These are phyloP conservation scores for Aphis craccivora DNA, from an alignment of 1,140 invertebrate genomes.

Conservation along the genomic window DNA sequence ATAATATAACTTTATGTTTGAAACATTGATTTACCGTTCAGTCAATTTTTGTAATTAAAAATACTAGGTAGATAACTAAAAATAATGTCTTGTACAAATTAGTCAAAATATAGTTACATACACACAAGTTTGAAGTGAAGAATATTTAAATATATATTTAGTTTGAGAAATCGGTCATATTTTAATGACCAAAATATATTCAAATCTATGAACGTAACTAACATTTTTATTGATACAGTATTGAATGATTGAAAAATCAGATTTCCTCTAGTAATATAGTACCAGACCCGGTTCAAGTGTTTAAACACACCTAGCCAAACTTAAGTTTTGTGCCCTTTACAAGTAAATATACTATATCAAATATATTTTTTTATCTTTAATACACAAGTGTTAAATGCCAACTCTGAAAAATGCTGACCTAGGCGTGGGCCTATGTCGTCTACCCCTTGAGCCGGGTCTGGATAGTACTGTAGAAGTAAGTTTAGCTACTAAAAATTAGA, in stretches of 20 bases:
- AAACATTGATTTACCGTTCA: conserved; percentile 53
- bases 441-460: no score
- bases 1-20: neutral
- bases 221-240: neutral
- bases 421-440: no score
- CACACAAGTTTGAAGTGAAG: neutral
- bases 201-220: neutral
- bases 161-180: neutral
- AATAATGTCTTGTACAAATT: conserved; percentile 12
- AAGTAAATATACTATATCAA: no score
- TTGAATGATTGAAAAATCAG: neutral
- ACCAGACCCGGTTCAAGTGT: no score
- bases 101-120: neutral
- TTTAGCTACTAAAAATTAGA: neutral
- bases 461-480: neutral
- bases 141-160: neutral
- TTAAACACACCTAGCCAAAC: no score
- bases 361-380: no score
- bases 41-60: conserved; percentile 37
- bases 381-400: no score
- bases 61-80: conserved; percentile 23
- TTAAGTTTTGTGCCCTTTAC: no score
- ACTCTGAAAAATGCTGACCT: no score
- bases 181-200: neutral
- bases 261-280: neutral